A percentile compares a stretch with the other conserved stretches of the same genome.
phyloP scores from a whole-genome alignment of 2,113 vertebrate genomes.

The Chionodraco myersi region DNA sequence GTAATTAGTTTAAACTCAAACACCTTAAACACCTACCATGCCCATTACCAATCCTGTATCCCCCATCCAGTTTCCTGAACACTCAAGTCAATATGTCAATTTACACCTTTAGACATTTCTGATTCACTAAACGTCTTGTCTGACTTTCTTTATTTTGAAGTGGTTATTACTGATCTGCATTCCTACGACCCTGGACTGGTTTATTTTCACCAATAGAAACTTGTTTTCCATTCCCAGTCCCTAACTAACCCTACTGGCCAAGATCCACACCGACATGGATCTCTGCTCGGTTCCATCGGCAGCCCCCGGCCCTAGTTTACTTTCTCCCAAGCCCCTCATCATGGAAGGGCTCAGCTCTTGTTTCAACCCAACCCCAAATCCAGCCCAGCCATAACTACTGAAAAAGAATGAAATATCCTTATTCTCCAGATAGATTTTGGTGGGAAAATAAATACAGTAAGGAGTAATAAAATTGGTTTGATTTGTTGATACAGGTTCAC shows the following conservation, averaged over 20 bases:
- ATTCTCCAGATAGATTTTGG: background rate
- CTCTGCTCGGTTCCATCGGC: slow-evolving; percentile 3
- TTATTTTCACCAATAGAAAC: slow-evolving; percentile 6
- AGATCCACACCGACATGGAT: slow-evolving; percentile 13
- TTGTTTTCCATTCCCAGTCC: background rate
- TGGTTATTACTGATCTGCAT: background rate
- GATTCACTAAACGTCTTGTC: background rate
- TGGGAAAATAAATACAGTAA: background rate
- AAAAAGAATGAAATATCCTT: slow-evolving; percentile 11
- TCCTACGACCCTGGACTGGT: background rate
- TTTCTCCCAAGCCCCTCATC: slow-evolving; percentile 5
- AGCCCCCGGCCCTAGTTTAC: background rate
- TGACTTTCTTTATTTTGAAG: background rate
- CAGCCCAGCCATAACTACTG: slow-evolving; percentile 1
- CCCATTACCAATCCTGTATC: background rate
- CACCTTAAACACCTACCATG: background rate
- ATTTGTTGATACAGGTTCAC: slow-evolving; percentile 6
- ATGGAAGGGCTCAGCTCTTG: background rate
- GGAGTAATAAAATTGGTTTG: background rate
- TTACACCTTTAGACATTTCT: background rate
- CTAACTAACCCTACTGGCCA: slow-evolving; percentile 6
- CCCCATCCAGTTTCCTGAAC: background rate
- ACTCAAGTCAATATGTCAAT: background rate
- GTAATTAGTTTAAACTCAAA: background rate
- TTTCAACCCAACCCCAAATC: slow-evolving; percentile 18